Conservation (phyloP, 2,888 invertebrate genomes). For the Fragum fragum region DNA sequence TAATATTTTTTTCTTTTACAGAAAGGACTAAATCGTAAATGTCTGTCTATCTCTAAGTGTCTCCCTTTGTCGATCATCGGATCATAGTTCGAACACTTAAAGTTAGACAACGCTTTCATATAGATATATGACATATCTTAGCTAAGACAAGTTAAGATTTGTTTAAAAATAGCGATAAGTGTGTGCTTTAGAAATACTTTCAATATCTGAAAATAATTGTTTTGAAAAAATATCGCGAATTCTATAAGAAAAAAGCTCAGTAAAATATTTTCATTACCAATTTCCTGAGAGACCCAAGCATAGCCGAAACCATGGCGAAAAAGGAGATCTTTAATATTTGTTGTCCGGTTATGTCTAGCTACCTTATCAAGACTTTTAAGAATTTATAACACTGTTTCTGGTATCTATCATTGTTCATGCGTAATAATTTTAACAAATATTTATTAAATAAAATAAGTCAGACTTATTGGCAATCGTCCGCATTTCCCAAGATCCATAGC, state of each 20-base stretch:
- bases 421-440: not conserved
- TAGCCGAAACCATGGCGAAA: constrained; percentile 7
- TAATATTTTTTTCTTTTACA: not conserved
- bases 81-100: not conserved
- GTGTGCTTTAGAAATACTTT: not conserved
- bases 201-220: not conserved
- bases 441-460: not conserved
- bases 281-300: not conserved
- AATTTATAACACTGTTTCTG: constrained; percentile 1
- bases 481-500: not conserved
- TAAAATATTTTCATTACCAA: not conserved
- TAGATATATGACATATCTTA: not conserved
- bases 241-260: not conserved
- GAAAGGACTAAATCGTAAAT: not conserved
- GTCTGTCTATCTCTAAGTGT: not conserved
- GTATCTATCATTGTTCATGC: not conserved
- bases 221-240: not conserved
- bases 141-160: not conserved
- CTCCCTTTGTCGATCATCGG: not conserved
- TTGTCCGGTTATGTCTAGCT: not conserved
- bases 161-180: not conserved
- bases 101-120: not conserved
- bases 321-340: not conserved
- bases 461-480: not conserved
- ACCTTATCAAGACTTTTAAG: not conserved